Conservation (phyloP, 2,888 invertebrate genomes). For the Drosophila ochracea region DNA sequence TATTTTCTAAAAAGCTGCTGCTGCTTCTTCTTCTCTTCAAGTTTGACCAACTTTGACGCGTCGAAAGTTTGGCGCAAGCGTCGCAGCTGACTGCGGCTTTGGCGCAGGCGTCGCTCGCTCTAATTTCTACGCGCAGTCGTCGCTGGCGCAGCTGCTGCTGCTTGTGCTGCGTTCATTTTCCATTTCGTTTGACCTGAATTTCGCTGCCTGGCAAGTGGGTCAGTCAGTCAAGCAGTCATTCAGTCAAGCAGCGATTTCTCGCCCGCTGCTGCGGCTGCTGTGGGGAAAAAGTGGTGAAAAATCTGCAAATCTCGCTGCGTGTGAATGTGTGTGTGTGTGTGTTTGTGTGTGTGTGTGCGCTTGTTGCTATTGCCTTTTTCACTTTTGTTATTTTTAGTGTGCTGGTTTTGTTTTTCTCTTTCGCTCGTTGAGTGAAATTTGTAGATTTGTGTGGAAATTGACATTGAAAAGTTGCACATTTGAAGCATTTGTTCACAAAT, state of each 20-base stretch:
- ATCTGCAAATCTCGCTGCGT: slow-evolving; percentile 44
- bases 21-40: slow-evolving; percentile 51
- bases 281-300: slow-evolving; percentile 72
- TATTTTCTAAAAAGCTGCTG: slow-evolving; percentile 68
- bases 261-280: slow-evolving; percentile 47
- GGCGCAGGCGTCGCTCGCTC: slow-evolving; percentile 56
- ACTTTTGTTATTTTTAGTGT: slow-evolving; percentile 47
- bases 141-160: not conserved
- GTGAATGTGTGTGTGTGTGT: not conserved
- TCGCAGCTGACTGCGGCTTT: slow-evolving; percentile 11
- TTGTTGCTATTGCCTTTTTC: slow-evolving; percentile 35
- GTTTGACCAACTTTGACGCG: slow-evolving; percentile 75
- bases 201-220: slow-evolving; percentile 76
- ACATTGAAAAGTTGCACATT: slow-evolving; percentile 76
- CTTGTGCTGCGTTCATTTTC: slow-evolving; percentile 75
- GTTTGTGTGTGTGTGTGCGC: not conserved
- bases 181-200: slow-evolving; percentile 84
- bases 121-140: slow-evolving; percentile 80
- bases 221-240: slow-evolving; percentile 48
- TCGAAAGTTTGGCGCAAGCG: slow-evolving; percentile 58
- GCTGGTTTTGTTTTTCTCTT: slow-evolving; percentile 40
- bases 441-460: slow-evolving; percentile 67
- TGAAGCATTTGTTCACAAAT: slow-evolving; percentile 19
- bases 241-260: slow-evolving; percentile 54
- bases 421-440: slow-evolving; percentile 64